phyloP scores from a whole-genome alignment of 1,140 invertebrate species.

The Bombus consobrinus region DNA sequence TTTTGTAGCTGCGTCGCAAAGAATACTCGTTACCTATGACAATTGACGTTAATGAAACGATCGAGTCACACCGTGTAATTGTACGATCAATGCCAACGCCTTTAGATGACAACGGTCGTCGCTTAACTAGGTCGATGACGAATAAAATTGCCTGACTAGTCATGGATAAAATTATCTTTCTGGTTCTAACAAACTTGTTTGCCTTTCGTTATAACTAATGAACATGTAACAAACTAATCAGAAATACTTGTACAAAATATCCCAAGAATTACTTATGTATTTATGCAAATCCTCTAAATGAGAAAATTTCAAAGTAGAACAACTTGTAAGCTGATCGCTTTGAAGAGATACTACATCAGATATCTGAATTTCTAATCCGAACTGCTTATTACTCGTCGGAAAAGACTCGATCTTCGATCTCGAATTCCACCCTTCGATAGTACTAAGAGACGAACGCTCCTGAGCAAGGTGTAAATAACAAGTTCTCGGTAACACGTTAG shows the following conservation, averaged over 20 bases:
- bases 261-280: too few relatives aligned
- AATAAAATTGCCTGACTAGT: slow-evolving; percentile 1
- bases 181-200: not conserved
- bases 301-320: not conserved
- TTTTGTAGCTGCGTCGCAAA: slow-evolving; percentile 37
- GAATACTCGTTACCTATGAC: slow-evolving; percentile 41
- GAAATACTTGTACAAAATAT: too few relatives aligned
- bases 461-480: slow-evolving; percentile 26
- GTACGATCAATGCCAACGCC: slow-evolving; percentile 49
- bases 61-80: slow-evolving; percentile 55
- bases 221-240: not conserved
- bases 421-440: not conserved
- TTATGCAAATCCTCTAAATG: not conserved
- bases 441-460: not conserved
- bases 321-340: too few relatives aligned
- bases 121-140: not conserved
- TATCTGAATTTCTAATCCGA: not conserved
- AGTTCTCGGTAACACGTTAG: slow-evolving; percentile 1
- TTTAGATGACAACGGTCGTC: not conserved
- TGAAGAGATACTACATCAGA: not conserved
- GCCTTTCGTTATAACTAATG: not conserved
- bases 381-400: not conserved
- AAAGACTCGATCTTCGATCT: not conserved
- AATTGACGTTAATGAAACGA: slow-evolving; percentile 69
- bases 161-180: slow-evolving; percentile 25